These are phyloP conservation scores for Gandaritis pyraliata DNA, from an alignment of 2,888 invertebrate genomes.

Conservation along the genomic window DNA sequence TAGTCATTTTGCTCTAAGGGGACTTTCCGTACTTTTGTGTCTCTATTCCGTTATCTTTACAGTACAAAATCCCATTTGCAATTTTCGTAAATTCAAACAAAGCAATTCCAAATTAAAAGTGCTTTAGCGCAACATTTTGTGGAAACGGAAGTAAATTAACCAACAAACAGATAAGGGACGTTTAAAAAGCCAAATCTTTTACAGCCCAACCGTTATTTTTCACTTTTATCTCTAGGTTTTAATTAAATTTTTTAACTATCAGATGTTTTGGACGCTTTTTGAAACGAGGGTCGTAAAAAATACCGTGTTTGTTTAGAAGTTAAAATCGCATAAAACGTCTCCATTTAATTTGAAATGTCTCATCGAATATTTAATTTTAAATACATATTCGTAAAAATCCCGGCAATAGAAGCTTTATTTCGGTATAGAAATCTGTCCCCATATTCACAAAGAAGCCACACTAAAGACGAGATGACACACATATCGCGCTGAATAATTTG, in stretches of 20 bases:
- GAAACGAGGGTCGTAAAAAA: conserved; percentile 29
- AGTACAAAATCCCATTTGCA: conserved; percentile 32
- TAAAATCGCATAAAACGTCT: conserved; percentile 20
- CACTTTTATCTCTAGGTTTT: conserved; percentile 35
- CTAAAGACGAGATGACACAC: background rate
- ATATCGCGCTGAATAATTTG: no score
- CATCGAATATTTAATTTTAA: conserved; percentile 4
- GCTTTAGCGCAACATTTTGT: conserved; percentile 43
- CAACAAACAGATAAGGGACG: conserved; percentile 37
- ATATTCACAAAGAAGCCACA: conserved; percentile 3
- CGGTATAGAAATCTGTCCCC: conserved; percentile 50
- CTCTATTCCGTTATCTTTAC: conserved; percentile 25
- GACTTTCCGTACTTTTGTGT: background rate
- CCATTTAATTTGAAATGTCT: conserved; percentile 32
- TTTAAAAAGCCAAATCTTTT: conserved; percentile 34
- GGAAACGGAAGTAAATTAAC: conserved; percentile 53
- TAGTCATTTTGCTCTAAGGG: background rate
- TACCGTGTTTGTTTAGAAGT: conserved; percentile 27
- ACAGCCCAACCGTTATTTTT: conserved; percentile 32
- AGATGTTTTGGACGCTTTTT: conserved; percentile 25
- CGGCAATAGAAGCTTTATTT: conserved; percentile 67
- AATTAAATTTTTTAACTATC: conserved; percentile 36
- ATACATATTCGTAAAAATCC: conserved; percentile 64
- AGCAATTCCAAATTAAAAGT: conserved; percentile 50
- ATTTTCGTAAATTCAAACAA: conserved; percentile 44